Evolutionary conservation across 2,888 invertebrate species (phyloP).

Genomic region (Falcaria lacertinaria): DNA sequence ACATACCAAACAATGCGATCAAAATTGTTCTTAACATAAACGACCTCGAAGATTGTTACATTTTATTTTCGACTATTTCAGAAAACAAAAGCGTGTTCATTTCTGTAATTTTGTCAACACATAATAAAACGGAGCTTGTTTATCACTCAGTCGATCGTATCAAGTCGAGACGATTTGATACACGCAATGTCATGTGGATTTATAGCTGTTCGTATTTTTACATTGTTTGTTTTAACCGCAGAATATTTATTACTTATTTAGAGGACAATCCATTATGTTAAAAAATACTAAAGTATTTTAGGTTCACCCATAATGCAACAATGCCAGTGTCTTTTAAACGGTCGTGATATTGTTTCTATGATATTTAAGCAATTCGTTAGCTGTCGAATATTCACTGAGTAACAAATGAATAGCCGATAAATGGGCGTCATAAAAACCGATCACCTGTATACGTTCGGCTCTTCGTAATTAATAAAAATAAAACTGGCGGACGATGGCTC

Average conservation of each 20-base stretch:
- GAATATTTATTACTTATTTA: no score
- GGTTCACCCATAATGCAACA: no score
- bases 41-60: no score
- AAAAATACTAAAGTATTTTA: no score
- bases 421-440: constrained; percentile 64
- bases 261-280: no score
- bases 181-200: constrained; percentile 7
- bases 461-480: constrained; percentile 72
- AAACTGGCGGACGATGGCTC: constrained; percentile 56
- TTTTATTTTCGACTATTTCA: no score
- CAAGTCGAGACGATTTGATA: constrained; percentile 28
- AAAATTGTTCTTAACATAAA: no score
- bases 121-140: constrained; percentile 21
- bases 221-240: no score
- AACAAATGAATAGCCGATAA: constrained; percentile 67
- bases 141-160: constrained; percentile 18
- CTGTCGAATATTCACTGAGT: constrained; percentile 44
- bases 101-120: constrained; percentile 14
- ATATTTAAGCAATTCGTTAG: constrained; percentile 26
- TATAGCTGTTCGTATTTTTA: no score
- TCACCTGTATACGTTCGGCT: constrained; percentile 66
- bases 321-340: not conserved
- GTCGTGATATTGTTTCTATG: constrained; percentile 24
- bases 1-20: no score
- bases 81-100: constrained; percentile 13